Conservation (phyloP, 2,113 vertebrate species). For the Tringa solitaria region DNA sequence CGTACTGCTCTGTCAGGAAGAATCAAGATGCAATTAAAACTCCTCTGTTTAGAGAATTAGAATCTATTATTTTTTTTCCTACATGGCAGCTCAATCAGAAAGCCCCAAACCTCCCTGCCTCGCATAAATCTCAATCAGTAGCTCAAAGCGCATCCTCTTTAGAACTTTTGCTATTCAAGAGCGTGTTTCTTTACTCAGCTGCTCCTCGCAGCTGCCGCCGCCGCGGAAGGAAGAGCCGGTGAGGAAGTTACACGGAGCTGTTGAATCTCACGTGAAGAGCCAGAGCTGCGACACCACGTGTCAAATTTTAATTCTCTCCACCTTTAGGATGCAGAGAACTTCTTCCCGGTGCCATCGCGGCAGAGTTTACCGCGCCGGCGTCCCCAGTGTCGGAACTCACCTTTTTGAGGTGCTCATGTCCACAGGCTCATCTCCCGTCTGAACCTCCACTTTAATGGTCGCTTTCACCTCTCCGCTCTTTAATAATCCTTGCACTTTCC, state of each 20-base stretch:
- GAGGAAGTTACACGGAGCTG: neutral
- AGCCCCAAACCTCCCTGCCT: neutral
- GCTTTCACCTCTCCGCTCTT: conserved; percentile 83
- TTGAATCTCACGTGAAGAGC: neutral
- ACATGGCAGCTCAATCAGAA: neutral
- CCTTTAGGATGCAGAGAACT: neutral
- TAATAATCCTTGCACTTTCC: conserved; percentile 77
- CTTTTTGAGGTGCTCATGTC: conserved; percentile 96
- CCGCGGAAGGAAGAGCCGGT: neutral
- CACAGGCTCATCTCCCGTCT: conserved; percentile 87
- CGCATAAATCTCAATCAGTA: neutral
- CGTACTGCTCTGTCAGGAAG: neutral
- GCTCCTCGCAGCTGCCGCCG: neutral
- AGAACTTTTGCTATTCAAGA: neutral
- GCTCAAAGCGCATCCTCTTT: neutral
- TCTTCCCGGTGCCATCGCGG: too few species aligned
- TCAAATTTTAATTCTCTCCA: neutral
- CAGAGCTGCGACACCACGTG: accelerated
- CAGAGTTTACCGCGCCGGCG: neutral
- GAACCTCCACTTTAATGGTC: conserved; percentile 86
- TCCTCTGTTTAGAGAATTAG: neutral
- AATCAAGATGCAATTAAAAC: neutral
- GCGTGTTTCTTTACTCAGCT: neutral
- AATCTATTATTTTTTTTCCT: neutral
- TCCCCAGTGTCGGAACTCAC: conserved; percentile 63